phyloP scores from a whole-genome alignment of 2,113 vertebrate genomes.

The Harpagus bidentatus region DNA sequence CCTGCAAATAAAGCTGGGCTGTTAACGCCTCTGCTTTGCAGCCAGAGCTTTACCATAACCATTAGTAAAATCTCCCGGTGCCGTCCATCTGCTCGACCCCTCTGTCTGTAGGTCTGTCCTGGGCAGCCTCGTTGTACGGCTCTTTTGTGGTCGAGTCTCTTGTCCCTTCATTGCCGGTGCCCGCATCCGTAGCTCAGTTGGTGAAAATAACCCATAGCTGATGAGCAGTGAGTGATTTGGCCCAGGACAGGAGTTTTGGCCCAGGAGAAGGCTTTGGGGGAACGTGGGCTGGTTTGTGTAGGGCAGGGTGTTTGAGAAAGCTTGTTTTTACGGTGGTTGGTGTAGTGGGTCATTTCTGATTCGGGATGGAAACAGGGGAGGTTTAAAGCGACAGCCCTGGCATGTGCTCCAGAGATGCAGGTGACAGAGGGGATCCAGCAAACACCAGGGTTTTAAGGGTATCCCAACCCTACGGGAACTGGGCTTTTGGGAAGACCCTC shows the following conservation, averaged over 20 bases:
- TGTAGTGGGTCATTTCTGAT: not conserved
- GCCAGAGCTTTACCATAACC: not conserved
- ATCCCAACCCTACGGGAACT: accelerated
- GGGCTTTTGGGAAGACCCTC: not conserved
- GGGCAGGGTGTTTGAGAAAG: accelerated
- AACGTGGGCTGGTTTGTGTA: not conserved
- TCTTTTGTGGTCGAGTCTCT: no score
- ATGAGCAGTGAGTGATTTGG: not conserved
- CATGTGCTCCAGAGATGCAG: not conserved
- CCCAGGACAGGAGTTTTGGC: not conserved
- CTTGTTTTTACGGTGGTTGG: not conserved
- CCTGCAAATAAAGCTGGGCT: not conserved
- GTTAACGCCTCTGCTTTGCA: not conserved
- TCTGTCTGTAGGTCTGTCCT: not conserved
- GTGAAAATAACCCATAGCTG: not conserved
- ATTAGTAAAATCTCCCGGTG: not conserved
- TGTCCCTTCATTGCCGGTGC: not conserved
- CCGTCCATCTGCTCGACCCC: not conserved
- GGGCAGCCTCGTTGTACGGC: not conserved
- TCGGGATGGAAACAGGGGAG: not conserved
- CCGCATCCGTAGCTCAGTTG: accelerated
- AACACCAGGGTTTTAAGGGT: not conserved
- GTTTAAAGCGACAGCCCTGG: not conserved
- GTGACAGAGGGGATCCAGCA: not conserved
- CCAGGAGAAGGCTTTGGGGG: not conserved